Conservation (phyloP, 2,797 vertebrate genomes). For the Alosa sapidissima region DNA sequence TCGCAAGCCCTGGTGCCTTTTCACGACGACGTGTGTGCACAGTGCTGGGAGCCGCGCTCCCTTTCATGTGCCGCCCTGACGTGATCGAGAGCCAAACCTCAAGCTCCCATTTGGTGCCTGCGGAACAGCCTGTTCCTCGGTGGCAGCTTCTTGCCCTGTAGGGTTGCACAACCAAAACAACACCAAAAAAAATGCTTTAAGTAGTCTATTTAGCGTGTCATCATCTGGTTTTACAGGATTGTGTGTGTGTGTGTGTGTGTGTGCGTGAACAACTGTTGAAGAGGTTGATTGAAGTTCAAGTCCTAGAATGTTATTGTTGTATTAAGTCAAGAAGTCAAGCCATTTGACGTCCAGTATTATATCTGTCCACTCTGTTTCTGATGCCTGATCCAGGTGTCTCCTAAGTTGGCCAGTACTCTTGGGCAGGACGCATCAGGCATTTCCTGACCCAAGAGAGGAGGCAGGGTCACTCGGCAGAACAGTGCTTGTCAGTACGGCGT, state of each 20-base stretch:
- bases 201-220: conserved; percentile 5
- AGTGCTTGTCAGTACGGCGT: background rate
- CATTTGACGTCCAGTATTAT: background rate
- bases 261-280: background rate
- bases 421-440: background rate
- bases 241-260: conserved; percentile 7
- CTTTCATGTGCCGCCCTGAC: conserved; percentile 37
- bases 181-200: background rate
- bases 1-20: conserved; percentile 44
- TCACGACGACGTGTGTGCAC: conserved; percentile 33
- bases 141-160: background rate
- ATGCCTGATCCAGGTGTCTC: background rate
- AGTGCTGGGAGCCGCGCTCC: conserved; percentile 26
- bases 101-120: conserved; percentile 35
- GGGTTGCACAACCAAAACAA: background rate
- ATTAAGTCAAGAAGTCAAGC: too few species aligned
- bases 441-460: background rate
- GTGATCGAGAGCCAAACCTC: conserved; percentile 22
- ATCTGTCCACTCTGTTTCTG: background rate
- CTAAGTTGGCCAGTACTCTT: background rate
- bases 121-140: conserved; percentile 30
- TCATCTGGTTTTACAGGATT: conserved; percentile 24
- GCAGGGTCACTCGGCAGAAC: background rate
- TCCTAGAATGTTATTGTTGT: too few species aligned
- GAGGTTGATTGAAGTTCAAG: background rate